Conservation (phyloP, 2,888 invertebrate genomes). For the Dicyrtoma fusca region DNA sequence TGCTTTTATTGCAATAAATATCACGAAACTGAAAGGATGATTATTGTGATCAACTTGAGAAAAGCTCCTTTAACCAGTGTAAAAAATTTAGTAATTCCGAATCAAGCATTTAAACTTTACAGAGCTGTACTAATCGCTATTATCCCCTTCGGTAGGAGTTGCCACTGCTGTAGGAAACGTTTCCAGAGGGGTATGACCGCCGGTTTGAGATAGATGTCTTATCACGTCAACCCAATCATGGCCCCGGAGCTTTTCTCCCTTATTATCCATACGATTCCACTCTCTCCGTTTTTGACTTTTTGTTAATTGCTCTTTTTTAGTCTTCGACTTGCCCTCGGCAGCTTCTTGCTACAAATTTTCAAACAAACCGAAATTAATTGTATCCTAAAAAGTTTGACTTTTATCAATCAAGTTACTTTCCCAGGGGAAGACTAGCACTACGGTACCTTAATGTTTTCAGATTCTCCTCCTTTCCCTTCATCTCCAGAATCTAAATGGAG, state of each 20-base stretch:
- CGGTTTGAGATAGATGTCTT: conserved; percentile 87
- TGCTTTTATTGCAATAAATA: background rate
- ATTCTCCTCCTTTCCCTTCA: conserved; percentile 19
- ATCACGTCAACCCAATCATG: conserved; percentile 96
- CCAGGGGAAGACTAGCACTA: background rate
- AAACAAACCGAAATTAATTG: background rate
- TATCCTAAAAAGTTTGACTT: no score
- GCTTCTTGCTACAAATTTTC: conserved; percentile 24
- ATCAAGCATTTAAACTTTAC: background rate
- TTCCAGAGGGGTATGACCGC: conserved; percentile 3
- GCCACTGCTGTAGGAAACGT: background rate
- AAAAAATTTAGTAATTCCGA: no score
- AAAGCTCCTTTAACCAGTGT: background rate
- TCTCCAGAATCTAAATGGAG: conserved; percentile 29
- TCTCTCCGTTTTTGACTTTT: conserved; percentile 89
- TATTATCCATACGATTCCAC: conserved; percentile 81
- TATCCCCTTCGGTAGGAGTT: background rate
- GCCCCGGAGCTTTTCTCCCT: conserved; percentile 84
- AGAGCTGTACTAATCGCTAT: background rate
- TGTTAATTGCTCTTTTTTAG: conserved; percentile 70
- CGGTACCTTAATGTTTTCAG: no score
- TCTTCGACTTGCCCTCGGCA: conserved; percentile 13
- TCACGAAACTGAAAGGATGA: background rate
- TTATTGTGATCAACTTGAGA: no score
- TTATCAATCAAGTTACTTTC: background rate